phyloP scores from a whole-genome alignment of 2,113 vertebrate genomes.

The Dendrocopos noguchii region DNA sequence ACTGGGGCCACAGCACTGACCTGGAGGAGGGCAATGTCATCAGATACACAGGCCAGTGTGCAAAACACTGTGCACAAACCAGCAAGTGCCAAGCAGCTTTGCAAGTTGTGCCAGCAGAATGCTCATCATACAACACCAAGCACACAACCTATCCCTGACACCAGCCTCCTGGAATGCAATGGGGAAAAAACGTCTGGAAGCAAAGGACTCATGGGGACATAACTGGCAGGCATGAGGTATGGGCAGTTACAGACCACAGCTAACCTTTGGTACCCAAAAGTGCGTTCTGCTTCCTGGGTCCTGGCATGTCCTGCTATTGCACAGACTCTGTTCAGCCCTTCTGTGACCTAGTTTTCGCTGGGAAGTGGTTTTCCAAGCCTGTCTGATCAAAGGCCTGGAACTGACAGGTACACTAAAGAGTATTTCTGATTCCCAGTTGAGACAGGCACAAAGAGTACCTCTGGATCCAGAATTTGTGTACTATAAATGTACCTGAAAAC shows the following conservation, averaged over 20 bases:
- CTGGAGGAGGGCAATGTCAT: background rate
- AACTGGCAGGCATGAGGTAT: background rate
- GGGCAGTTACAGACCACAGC: background rate
- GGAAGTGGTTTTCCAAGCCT: background rate
- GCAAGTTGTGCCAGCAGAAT: background rate
- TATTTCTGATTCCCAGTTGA: background rate
- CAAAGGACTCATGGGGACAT: background rate
- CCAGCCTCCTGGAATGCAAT: background rate
- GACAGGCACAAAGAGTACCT: background rate
- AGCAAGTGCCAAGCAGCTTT: background rate
- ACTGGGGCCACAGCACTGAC: background rate
- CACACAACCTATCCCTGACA: background rate
- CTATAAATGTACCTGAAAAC: background rate
- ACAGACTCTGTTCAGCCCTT: background rate
- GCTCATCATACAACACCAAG: fast-evolving
- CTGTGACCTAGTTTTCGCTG: background rate
- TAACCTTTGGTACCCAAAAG: background rate
- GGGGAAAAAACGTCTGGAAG: background rate
- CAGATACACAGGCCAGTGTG: background rate
- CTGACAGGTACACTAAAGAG: background rate
- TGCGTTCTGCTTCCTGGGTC: background rate
- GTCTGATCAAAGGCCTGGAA: background rate
- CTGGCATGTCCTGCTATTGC: background rate
- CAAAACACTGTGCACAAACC: background rate
- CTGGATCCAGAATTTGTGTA: background rate